Evolutionary conservation across 1,140 invertebrate species (phyloP).

Genomic region (Drosophila albomicans): DNA sequence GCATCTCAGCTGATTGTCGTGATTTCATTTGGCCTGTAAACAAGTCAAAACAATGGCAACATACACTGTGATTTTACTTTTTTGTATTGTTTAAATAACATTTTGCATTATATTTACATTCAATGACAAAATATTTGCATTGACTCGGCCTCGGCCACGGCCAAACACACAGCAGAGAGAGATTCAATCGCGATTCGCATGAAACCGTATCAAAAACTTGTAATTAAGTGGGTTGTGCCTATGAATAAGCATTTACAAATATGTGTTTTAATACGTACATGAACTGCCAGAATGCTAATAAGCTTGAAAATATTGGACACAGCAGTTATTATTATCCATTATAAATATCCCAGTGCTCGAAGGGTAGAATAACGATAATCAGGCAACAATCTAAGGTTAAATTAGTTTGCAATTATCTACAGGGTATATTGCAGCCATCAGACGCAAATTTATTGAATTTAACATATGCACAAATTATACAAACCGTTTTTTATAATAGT

Average conservation of each 20-base stretch:
- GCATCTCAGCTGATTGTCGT: conserved; percentile 65
- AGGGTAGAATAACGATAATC: conserved; percentile 5
- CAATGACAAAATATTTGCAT: conserved; percentile 52
- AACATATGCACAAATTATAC: neutral
- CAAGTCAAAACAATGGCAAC: conserved; percentile 51
- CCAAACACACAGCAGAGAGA: neutral
- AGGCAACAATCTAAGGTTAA: neutral
- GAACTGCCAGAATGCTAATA: conserved; percentile 5
- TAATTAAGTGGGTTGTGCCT: conserved; percentile 69
- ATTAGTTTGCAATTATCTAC: neutral
- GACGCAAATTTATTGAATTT: no score
- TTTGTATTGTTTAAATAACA: conserved; percentile 42
- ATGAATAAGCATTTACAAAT: conserved; percentile 58
- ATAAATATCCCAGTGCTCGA: neutral
- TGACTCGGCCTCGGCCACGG: neutral
- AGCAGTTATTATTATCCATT: neutral
- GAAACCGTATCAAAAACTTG: conserved; percentile 26
- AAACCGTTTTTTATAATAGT: neutral
- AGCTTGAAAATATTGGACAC: conserved; percentile 7
- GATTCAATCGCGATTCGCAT: conserved; percentile 17
- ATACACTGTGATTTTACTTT: conserved; percentile 58
- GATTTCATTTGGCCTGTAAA: conserved; percentile 73
- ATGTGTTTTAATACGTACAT: conserved; percentile 18
- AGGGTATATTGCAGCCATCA: neutral
- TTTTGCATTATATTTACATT: conserved; percentile 46